A percentile compares a stretch with the other conserved stretches of the same genome.
phyloP scores from a whole-genome alignment of 2,113 vertebrate genomes.

The Anthoscopus minutus region DNA sequence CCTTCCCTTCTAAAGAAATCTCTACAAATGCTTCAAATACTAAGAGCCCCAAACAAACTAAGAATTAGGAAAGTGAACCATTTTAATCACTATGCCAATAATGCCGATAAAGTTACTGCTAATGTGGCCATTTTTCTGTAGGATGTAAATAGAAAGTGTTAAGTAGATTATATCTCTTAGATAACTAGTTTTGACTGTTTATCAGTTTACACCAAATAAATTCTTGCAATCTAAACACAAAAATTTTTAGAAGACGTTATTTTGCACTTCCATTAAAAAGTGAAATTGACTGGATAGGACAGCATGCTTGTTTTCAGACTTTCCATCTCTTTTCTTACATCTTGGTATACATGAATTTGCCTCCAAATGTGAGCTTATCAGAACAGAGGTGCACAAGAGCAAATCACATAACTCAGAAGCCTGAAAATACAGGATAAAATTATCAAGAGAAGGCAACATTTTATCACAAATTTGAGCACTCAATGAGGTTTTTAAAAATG shows the following conservation, averaged over 20 bases:
- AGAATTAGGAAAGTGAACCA: not conserved
- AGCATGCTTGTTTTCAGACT: not conserved
- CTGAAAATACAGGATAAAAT: not conserved
- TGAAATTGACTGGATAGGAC: not conserved
- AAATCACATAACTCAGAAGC: not conserved
- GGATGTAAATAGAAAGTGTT: not conserved
- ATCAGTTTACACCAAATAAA: not conserved
- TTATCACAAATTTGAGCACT: not conserved
- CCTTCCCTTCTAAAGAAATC: not conserved
- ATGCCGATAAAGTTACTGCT: not conserved
- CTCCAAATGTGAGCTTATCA: not conserved
- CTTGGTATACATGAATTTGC: not conserved
- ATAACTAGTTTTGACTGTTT: not conserved
- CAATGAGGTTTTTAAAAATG: not conserved
- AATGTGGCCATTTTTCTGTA: not conserved
- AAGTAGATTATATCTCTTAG: not conserved
- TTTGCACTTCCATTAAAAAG: not conserved
- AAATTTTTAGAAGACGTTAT: not conserved
- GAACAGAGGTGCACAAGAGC: not conserved
- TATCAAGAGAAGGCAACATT: not conserved
- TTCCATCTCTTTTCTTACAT: not conserved
- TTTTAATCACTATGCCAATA: conserved; percentile 2
- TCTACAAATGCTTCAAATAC: not conserved
- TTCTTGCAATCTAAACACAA: not conserved
- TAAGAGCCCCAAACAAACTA: not conserved